A percentile compares a stretch with the other conserved stretches of the same genome.
phyloP scores from a whole-genome alignment of 2,888 invertebrate species.

The Sturmia bella region DNA sequence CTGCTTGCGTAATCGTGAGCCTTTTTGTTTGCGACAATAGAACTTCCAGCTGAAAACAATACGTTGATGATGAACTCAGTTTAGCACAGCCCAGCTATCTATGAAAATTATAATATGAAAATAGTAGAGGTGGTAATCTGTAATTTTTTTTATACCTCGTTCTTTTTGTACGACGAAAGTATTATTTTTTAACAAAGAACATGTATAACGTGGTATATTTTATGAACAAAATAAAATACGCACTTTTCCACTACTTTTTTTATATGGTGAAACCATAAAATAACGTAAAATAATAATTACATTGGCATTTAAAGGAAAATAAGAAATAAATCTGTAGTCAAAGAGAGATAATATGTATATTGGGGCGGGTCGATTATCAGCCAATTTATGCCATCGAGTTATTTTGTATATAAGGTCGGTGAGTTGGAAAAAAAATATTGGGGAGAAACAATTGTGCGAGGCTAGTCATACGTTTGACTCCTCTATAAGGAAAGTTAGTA shows the following conservation, averaged over 20 bases:
- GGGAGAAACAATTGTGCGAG: too few species aligned
- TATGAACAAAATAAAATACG: conserved; percentile 9
- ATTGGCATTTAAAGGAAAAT: conserved; percentile 10
- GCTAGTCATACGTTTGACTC: too few species aligned
- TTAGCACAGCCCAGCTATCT: conserved; percentile 23
- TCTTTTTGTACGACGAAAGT: conserved; percentile 10
- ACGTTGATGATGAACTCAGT: conserved; percentile 34
- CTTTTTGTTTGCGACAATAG: conserved; percentile 28
- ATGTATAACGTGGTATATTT: conserved; percentile 14
- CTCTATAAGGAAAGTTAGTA: too few species aligned
- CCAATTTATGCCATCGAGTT: too few species aligned
- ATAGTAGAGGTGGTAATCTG: conserved; percentile 27
- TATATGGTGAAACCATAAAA: conserved; percentile 26
- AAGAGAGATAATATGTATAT: too few species aligned
- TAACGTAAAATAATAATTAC: conserved; percentile 5
- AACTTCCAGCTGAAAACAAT: conserved; percentile 62
- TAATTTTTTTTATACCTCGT: conserved; percentile 8
- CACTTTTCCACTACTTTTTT: conserved; percentile 29
- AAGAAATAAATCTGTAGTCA: background rate
- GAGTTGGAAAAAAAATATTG: too few species aligned
- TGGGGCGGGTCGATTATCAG: too few species aligned
- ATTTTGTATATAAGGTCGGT: too few species aligned
- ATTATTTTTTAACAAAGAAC: conserved; percentile 14
- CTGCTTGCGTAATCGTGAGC: background rate
- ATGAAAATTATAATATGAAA: background rate